phyloP scores from a whole-genome alignment of 2,113 vertebrate species.

The Plectropomus leopardus region DNA sequence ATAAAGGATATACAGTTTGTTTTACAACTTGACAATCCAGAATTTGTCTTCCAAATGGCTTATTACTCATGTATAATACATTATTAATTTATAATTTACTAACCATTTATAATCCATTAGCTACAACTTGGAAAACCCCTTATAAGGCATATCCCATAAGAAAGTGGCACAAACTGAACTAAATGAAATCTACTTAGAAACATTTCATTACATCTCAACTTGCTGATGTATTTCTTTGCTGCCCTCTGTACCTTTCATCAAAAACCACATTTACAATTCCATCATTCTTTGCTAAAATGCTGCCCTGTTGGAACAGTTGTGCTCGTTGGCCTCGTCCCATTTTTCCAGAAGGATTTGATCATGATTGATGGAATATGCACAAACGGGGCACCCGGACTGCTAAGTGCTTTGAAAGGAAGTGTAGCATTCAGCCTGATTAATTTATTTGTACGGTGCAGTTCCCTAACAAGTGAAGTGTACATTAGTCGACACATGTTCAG shows the following conservation, averaged over 20 bases:
- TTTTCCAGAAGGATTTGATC: slow-evolving; percentile 65
- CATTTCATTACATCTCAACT: background rate
- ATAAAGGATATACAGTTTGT: background rate
- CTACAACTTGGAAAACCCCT: background rate
- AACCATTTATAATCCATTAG: background rate
- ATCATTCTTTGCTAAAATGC: slow-evolving; percentile 35
- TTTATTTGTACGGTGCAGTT: slow-evolving; percentile 64
- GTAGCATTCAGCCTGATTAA: slow-evolving; percentile 60
- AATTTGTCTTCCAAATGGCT: background rate
- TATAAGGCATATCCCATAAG: background rate
- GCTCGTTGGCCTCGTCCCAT: slow-evolving; percentile 37
- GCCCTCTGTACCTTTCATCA: slow-evolving; percentile 35
- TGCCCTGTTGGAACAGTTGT: slow-evolving; percentile 47
- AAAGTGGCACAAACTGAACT: background rate
- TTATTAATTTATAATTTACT: background rate
- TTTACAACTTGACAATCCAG: background rate
- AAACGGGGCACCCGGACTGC: slow-evolving; percentile 56
- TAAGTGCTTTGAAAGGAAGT: slow-evolving; percentile 56
- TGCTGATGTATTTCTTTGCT: slow-evolving; percentile 3
- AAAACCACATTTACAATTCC: slow-evolving; percentile 50
- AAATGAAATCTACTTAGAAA: background rate
- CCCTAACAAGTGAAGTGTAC: slow-evolving; percentile 40
- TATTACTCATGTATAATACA: background rate
- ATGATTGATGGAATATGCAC: slow-evolving; percentile 72
- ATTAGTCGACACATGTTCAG: slow-evolving; percentile 46